Evolutionary conservation across 2,888 invertebrate genomes (phyloP).

Genomic region (Drosophila eohydei): DNA sequence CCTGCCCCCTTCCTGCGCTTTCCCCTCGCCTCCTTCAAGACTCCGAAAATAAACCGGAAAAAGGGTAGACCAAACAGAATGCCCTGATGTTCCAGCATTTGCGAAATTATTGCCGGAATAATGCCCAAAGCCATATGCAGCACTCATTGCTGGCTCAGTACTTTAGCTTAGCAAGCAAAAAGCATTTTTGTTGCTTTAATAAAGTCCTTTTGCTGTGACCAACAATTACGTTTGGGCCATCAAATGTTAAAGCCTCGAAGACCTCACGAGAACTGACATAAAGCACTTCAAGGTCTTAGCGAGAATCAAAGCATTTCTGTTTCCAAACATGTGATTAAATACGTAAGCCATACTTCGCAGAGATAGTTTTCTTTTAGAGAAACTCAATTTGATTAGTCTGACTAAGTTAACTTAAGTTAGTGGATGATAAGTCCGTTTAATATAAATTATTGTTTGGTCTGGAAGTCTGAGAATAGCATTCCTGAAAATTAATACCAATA

Average conservation of each 20-base stretch:
- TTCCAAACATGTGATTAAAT: background rate
- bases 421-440: no score
- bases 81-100: conserved; percentile 35
- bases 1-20: background rate
- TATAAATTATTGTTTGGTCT: no score
- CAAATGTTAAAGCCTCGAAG: conserved; percentile 8
- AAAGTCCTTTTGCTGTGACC: conserved; percentile 18
- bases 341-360: background rate
- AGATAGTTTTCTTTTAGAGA: background rate
- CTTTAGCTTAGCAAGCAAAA: conserved; percentile 8
- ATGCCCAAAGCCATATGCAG: conserved; percentile 27
- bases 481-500: background rate
- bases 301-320: background rate
- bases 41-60: conserved; percentile 30
- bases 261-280: background rate
- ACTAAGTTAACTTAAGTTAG: background rate
- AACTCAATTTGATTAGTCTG: background rate
- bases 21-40: conserved; percentile 20
- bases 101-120: conserved; percentile 48
- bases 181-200: conserved; percentile 19
- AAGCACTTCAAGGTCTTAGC: background rate
- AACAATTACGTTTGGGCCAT: conserved; percentile 25
- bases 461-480: background rate
- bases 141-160: background rate
- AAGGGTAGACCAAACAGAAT: conserved; percentile 39